Evolutionary conservation across 2,797 vertebrate genomes (phyloP).

Genomic region (Ataeniobius toweri): DNA sequence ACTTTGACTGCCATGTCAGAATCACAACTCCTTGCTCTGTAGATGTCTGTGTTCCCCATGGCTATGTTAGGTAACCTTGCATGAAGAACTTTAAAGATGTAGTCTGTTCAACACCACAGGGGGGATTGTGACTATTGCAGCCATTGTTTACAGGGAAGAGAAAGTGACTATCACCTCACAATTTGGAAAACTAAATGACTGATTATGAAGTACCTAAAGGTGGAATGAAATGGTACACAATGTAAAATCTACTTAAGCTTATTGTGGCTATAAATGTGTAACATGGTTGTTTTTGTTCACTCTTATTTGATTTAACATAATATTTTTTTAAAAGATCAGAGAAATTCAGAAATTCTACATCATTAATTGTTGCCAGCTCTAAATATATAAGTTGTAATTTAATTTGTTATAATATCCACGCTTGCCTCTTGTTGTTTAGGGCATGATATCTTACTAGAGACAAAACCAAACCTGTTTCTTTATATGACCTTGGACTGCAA

Average conservation of each 20-base stretch:
- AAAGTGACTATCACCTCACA: not conserved
- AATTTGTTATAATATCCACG: not conserved
- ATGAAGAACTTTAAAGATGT: slow-evolving; percentile 44
- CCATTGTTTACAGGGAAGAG: slow-evolving; percentile 34
- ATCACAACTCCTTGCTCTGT: slow-evolving; percentile 54
- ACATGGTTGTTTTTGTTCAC: not conserved
- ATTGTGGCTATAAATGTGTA: not conserved
- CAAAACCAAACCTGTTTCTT: not conserved
- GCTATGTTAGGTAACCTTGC: slow-evolving; percentile 60
- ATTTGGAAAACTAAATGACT: not conserved
- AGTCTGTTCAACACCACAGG: slow-evolving; percentile 42
- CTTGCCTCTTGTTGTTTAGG: not conserved
- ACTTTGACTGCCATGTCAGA: slow-evolving; percentile 53
- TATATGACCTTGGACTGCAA: not conserved
- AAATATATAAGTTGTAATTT: not conserved
- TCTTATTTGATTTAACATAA: not conserved
- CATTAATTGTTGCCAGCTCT: not conserved
- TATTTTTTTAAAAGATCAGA: not conserved
- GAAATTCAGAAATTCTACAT: not conserved
- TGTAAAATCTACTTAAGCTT: not conserved
- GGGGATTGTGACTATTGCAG: slow-evolving; percentile 37
- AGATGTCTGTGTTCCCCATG: slow-evolving; percentile 47
- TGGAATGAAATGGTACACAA: not conserved
- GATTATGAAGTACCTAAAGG: not conserved
- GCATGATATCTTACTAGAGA: not conserved